Percentiles rank a stretch among this genome's conserved stretches.
phyloP scores from a whole-genome alignment of 2,888 invertebrate species.

The Dicycla oo region DNA sequence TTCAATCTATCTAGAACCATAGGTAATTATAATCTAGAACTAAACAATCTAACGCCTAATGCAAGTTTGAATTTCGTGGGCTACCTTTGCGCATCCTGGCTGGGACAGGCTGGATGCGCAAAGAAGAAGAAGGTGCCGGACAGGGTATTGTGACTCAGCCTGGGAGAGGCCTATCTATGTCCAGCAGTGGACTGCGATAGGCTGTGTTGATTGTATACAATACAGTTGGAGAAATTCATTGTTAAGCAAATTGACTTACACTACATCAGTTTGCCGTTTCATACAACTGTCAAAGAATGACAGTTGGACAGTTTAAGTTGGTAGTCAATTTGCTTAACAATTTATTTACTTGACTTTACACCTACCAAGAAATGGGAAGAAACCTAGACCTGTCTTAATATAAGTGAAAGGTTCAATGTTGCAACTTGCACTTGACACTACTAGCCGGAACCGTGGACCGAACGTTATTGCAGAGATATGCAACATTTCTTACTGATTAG shows the following conservation, averaged over 20 bases:
- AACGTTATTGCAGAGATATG: constrained; percentile 22
- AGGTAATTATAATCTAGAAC: no score
- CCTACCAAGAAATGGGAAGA: constrained; percentile 8
- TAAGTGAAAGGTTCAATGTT: constrained; percentile 31
- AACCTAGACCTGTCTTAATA: constrained; percentile 7
- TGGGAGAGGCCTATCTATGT: no score
- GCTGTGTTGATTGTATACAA: no score
- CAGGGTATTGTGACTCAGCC: no score
- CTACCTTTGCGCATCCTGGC: neutral
- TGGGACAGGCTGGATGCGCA: neutral
- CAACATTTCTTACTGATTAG: constrained; percentile 45
- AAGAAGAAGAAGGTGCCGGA: neutral
- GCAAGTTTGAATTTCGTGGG: no score
- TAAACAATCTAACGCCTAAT: no score
- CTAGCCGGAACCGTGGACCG: constrained; percentile 24
- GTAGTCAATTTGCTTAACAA: neutral
- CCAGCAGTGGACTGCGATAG: no score
- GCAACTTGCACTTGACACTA: constrained; percentile 30
- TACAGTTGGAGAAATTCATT: neutral
- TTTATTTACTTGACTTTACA: neutral
- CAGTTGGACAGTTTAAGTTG: neutral
- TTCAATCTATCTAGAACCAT: no score
- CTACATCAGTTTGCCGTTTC: neutral
- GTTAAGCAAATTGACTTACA: neutral
- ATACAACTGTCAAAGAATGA: no score